Evolutionary conservation across 2,797 vertebrate species (phyloP).

Genomic region (Podargus strigoides): DNA sequence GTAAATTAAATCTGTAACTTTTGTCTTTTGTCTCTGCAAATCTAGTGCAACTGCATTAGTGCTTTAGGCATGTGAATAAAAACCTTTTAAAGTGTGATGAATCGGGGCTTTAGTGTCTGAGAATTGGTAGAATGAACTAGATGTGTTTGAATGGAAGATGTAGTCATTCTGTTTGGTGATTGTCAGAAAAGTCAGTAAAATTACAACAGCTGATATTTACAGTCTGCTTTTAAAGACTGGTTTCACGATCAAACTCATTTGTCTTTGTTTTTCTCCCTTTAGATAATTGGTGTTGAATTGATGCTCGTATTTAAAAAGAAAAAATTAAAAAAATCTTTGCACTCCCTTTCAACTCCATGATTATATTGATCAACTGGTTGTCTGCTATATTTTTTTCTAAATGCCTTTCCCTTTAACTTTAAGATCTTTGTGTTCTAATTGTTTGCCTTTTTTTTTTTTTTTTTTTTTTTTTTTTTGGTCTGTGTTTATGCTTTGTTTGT

Average conservation of each 20-base stretch:
- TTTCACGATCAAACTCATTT: background rate
- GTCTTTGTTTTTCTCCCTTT: background rate
- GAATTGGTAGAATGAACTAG: background rate
- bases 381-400: background rate
- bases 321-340: background rate
- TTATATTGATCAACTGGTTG: background rate
- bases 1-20: background rate
- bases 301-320: background rate
- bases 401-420: background rate
- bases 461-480: background rate
- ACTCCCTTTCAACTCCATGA: accelerated
- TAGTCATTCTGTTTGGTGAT: background rate
- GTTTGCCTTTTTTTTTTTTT: background rate
- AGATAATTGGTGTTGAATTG: background rate
- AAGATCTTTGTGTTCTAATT: background rate
- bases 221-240: background rate
- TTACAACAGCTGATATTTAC: background rate
- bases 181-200: background rate
- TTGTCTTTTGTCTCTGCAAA: background rate
- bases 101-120: background rate
- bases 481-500: no score
- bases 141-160: background rate
- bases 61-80: background rate
- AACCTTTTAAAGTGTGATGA: background rate
- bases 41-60: background rate